Base-by-base conservation (phyloP, 2,113 vertebrate genomes). In the Periophthalmus modestus region DNA sequence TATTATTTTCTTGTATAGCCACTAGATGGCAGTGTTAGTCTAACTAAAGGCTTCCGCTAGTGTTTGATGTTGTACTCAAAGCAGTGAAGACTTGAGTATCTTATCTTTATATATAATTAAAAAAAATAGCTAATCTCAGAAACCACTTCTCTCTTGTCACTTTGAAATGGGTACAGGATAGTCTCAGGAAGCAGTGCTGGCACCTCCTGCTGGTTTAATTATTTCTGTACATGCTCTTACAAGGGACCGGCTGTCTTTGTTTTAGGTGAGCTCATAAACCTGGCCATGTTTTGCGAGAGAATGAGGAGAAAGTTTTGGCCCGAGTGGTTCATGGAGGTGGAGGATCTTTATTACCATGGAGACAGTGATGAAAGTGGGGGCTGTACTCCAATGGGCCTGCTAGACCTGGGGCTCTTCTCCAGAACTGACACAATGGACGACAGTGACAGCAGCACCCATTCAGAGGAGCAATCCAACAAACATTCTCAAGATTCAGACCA, bases 201-300 rank as follows among this genome's bases (percentile, higher is more conserved):
- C 24, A 21, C 47, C 68, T 62, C 72, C 82, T 71, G 63, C 66
- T 77, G 23, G 58, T 74, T 69, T 55, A 24, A 18, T 28, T 74
- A 13, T 36, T 24, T 68, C 67, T 80, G 18, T 65, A 28, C 61
- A 73, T 50, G 48, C 33, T n/a, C 12, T 2, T 34, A 16, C 48
- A 3, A 68, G 47, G 62, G 19, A 68, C 14, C 23, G 69, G 21
- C 77, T 73, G 43, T 80, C 39, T 43, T 10, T 72, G 71, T 75
- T 69, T 9, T 93, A 98, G 98, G 96, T 75, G 97, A 98, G 85
- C 93, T 98, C 55, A 96, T 97, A 87, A 98, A 99, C 83, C 93
- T 99, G 21, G 96, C 96, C 76, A 96, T 97, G 96, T 98, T 98
- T 89, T 99, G 97, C 54, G 98, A 99, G 89, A 94, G 97, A 78